Evolutionary conservation across 2,797 vertebrate species (phyloP), one percentile per base, ranked within the genome.

Genomic region (Premnoplex brunnescens): DNA sequence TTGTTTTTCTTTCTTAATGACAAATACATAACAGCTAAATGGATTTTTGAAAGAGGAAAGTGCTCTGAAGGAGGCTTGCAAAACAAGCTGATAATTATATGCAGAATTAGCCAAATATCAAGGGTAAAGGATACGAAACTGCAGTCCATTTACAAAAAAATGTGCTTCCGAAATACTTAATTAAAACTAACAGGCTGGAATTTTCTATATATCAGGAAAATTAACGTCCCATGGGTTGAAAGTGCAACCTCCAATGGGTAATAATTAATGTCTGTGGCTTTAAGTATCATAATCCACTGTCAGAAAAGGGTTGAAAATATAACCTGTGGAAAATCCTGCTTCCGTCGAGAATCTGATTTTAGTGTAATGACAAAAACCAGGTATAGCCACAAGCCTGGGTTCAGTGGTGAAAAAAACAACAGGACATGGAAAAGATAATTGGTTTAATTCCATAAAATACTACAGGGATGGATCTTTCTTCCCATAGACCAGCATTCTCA

Each of bases 161-260:
- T 7, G 49, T 79, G 84, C 16, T 90, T 87, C 88, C 81, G 86
- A 96, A 84, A 89, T 89, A 91, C 91, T 97, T 96, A 97, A 97
- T 96, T 95, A 97, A 95, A 96, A 75, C 44, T 88, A 93, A 64
- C 67, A 89, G 89, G 64, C 83, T 94, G 85, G 49, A 89, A 89
- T 93, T 95, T 94, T 93, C 88, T 80, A 60, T 95, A 28, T 83
- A 89, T 85, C 52, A 88, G 74, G 85, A 95, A 96, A 97, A 96
- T 96, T 91, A 89, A 97, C 17, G 52, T 97, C 93, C 88, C 96
- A 90, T 87, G 96, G 93, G 96, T 85, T 93, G 96, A 85, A 89
- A 94, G 80, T 79, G 60, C 1, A 36, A 95, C 85, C 91, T 94
- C 93, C 94, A 91, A 76, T 58, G 91, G 83, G 88, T 93, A 95